Base-by-base conservation (phyloP, 2,888 invertebrate genomes). In the Meta bourneti region DNA sequence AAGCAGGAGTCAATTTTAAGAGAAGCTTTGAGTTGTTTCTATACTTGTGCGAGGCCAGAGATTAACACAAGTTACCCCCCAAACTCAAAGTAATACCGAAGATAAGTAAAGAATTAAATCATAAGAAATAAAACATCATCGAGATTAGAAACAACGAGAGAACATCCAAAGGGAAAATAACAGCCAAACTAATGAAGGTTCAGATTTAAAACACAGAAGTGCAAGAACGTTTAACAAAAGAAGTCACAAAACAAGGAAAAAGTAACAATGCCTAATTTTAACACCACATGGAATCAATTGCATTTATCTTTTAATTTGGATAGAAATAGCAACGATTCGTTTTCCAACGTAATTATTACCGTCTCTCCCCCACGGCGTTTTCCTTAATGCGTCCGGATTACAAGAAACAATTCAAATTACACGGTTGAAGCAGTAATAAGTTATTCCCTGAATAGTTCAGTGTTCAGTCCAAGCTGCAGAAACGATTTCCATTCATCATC, bases 381-480 rank as follows among this genome's bases (percentile, higher is more conserved):
- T 54, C 34, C 8, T 19, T 74, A 72, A 83, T 83, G n/a, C n/a
- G 49, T 6, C 16, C 5, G 52, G 83, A 83, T 83, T 83, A 16
- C 83, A 83, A 52, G 74, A 74, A 83, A 83, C 74, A 83, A 83
- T 83, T 74, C 83, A 83, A 83, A 83, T 83, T 83, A 83, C 83
- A 54, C 74, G 83, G 72, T 20, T n/a, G 20, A 74, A 54, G 52
- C 19, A 61, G 13, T 54, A 74, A 74, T 74, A 71, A 83, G 71
- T 83, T 83, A 83, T 83, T 70, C 34, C 51, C 74, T 74, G 19
- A 52, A 19, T 81, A 69, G 34, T 51, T 77, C 49, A n/a, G 16
- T 13, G 77, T 49, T 61, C 11, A 20, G 51, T 54, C 49, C 6
- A 51, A 82, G 82, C 19, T n/a, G 74, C 7, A 83, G 48, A 74